phyloP scores from a whole-genome alignment of 2,888 invertebrate genomes.

The Barypeithes pellucidus region DNA sequence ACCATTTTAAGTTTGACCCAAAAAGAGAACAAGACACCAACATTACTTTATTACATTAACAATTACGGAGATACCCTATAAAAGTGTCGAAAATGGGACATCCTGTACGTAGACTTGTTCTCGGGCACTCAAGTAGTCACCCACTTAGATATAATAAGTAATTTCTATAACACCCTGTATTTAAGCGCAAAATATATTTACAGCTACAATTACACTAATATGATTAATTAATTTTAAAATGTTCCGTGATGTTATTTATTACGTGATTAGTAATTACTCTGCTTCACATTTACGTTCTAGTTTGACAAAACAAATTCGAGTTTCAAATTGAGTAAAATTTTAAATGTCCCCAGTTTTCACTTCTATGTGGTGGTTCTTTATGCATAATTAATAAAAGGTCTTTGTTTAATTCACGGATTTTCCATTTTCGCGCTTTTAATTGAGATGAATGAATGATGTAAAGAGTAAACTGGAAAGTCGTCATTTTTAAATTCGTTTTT shows the following conservation, averaged over 20 bases:
- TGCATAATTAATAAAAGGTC: conserved; percentile 15
- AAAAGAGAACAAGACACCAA: too few species aligned
- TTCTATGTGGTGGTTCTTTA: conserved; percentile 18
- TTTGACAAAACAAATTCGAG: neutral
- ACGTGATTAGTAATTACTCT: neutral
- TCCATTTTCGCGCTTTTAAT: conserved; percentile 21
- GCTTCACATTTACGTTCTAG: neutral
- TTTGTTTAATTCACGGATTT: conserved; percentile 17
- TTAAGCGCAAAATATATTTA: too few species aligned
- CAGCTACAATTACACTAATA: neutral
- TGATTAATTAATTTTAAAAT: neutral
- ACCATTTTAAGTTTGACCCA: too few species aligned
- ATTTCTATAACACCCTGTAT: too few species aligned
- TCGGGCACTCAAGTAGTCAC: too few species aligned
- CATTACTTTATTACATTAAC: too few species aligned
- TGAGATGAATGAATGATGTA: conserved; percentile 4
- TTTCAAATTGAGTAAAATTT: conserved; percentile 9
- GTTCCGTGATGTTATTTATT: neutral
- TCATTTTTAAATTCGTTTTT: conserved; percentile 12
- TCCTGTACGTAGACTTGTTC: too few species aligned
- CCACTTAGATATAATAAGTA: too few species aligned
- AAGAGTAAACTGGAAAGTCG: neutral
- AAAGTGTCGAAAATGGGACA: too few species aligned
- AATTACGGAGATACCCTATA: too few species aligned
- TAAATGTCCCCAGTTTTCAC: conserved; percentile 7